Base-by-base conservation (phyloP, 2,113 vertebrate genomes). In the Entosphenus tridentatus region DNA sequence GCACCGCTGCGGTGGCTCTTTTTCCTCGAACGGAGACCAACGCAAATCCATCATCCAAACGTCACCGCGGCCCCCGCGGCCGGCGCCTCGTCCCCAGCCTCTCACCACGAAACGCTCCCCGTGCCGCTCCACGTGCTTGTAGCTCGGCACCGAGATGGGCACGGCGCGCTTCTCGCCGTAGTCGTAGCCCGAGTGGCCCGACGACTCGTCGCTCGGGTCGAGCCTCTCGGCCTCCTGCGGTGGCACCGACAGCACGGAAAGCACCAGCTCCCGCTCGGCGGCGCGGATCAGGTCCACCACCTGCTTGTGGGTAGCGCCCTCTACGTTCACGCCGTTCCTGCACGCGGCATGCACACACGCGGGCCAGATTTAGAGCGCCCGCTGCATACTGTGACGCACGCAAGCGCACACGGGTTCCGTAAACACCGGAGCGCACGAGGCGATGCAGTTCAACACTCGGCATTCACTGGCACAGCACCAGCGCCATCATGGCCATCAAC, bases 231-330 rank as follows among this genome's bases (percentile, higher is more conserved):
- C 87, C 78, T 96, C 91, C 67, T 88, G 89, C 7, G 86, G 83
- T 1, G 93, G 91, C 17, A 96, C 87, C 0, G 93, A 91, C 69
- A 97, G 73, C 70, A 97, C 89, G 0, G 90, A 88, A 71, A 97
- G 82, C 56, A 89, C 79, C 76, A 97, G 76, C 79, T 97, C 90
- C 78, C 87, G 85, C 80, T 95, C 89, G 0, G 89, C 90, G 0
- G 88, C 87, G 0, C 93, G 86, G 77, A 97, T 97, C 82, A 97
- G 83, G 72, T 97, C 92, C 81, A 97, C 92, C 78, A 96, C 92
- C 74, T 97, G 92, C 82, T 97, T 96, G 77, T 97, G 92, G 0
- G 89, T 97, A 3, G 92, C 88, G 6, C 92, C 91, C 67, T 96
- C 92, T 10, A 96, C 88, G 2, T 87, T 96, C 77, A 95, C 85